Evolutionary conservation across 2,888 invertebrate genomes (phyloP), one percentile per base, ranked within the genome.

Genomic region (Sarcophaga subvicina): DNA sequence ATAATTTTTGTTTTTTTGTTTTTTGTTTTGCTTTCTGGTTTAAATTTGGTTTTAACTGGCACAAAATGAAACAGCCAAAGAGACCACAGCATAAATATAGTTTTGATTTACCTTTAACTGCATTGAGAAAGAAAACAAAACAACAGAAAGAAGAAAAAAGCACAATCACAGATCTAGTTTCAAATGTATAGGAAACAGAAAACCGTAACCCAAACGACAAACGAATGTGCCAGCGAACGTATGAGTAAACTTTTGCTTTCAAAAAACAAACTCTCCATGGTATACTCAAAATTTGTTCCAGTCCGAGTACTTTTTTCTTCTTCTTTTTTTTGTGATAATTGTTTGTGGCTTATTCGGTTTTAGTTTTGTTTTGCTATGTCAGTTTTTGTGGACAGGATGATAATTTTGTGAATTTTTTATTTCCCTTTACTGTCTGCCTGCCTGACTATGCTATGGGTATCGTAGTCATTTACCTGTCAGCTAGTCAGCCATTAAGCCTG

Each of bases 31-130:
- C 2, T 60, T 25, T 45, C 20, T 45, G 0, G 54, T 14, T 3
- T 54, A 4, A 54, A 54, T 54, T 54, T 17, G 54, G 54, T 14
- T 14, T 17, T 14, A 54, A 54, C 22, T 62, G 11, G 66, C 1
- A 14, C 54, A 47, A n/a, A 67, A 67, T n/a, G n/a, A 47, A 54
- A 70, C 27, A 83, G 8, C 3, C 49, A 83, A 12, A 54, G 54
- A 54, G 54, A 27, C 63, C 66, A 72, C 25, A 59, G 67, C 47
- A 70, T 37, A 73, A 62, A 73, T 62, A 72, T 8, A 62, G n/a
- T 73, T 83, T 83, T 83, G 83, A 86, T 83, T 83, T 83, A 83
- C 47, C 86, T 83, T 77, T 63, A 60, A 80, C 77, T 83, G 77
- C 80, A 77, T 62, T 77, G 66, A 37, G 8, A 37, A 37, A 37